These are phyloP conservation scores for Hemibagrus guttatus DNA, from an alignment of 2,797 vertebrate species.

Conservation along the genomic window DNA sequence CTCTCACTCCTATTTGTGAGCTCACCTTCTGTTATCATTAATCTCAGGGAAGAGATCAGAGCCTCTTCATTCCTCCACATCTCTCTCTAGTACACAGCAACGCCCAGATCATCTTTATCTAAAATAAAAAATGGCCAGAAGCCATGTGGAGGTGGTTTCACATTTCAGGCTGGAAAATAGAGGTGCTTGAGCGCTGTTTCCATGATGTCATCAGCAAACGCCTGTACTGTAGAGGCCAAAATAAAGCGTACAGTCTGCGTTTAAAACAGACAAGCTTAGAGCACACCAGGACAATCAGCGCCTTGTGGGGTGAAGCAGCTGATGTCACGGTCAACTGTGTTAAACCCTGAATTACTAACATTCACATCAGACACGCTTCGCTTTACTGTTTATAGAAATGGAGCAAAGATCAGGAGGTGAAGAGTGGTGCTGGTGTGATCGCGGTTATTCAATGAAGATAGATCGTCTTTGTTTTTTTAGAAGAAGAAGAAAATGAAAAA, in stretches of 20 bases:
- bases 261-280: not conserved
- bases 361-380: not conserved
- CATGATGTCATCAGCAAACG: slow-evolving; percentile 22
- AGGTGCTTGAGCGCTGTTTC: not conserved
- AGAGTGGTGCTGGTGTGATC: not conserved
- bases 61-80: not conserved
- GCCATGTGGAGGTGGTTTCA: not conserved
- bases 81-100: not conserved
- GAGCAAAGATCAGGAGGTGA: not conserved
- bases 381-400: not conserved
- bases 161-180: not conserved
- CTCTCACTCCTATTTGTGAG: not conserved
- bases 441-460: not conserved
- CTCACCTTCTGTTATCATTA: not conserved
- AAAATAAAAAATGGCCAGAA: not conserved
- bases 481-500: no score
- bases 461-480: no score
- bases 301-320: not conserved
- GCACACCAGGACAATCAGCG: not conserved
- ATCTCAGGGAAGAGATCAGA: not conserved
- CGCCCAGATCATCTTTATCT: not conserved
- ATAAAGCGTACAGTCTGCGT: slow-evolving; percentile 11
- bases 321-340: no score
- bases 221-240: not conserved
- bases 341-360: not conserved